Base-by-base conservation (phyloP, 2,113 vertebrate species). In the Excalfactoria chinensis region DNA sequence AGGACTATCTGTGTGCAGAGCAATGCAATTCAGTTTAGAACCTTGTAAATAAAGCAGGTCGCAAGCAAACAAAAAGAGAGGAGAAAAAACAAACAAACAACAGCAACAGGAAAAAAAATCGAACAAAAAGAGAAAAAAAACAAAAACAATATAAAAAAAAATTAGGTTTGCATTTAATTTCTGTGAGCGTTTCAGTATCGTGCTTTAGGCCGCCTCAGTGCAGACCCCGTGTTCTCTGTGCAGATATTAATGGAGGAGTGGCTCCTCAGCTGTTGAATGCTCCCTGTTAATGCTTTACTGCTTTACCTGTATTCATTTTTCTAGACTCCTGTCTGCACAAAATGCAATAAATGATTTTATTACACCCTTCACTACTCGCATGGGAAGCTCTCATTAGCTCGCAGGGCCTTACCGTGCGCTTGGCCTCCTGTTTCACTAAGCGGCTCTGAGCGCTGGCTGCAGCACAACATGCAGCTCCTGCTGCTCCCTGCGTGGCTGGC, bases 321-420 rank as follows among this genome's bases (percentile, higher is more conserved):
- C 98, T 99, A 99, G 99, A 99, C 98, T 97, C 97, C 98, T 97
- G 98, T 99, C 99, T 99, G 99, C 99, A 99, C 98, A 99, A 99
- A 99, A 99, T 99, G 99, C 99, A 99, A 99, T 99, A 99, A 99
- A 98, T 97, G 98, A 99, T 99, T 99, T 99, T 99, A 99, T 98
- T 99, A 99, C 98, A 98, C 97, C 98, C 98, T 98, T 97, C 93
- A 41, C 51, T 43, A n/a, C 43, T 84, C 67, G 91, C 75, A 73
- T 0, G 17, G 70, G 49, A 53, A 76, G 21, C 95, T 90, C 81
- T 95, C 71, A 84, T 64, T 95, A 64, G 63, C 64, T 71, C 66
- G 56, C 64, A 32, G 15, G 18, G 23, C 55, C 40, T 53, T 62
- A 11, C 48, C 55, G 30, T 21, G 28, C 40, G 13, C 63, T 56